phyloP scores from a whole-genome alignment of 2,113 vertebrate species.

The Hylia prasina region DNA sequence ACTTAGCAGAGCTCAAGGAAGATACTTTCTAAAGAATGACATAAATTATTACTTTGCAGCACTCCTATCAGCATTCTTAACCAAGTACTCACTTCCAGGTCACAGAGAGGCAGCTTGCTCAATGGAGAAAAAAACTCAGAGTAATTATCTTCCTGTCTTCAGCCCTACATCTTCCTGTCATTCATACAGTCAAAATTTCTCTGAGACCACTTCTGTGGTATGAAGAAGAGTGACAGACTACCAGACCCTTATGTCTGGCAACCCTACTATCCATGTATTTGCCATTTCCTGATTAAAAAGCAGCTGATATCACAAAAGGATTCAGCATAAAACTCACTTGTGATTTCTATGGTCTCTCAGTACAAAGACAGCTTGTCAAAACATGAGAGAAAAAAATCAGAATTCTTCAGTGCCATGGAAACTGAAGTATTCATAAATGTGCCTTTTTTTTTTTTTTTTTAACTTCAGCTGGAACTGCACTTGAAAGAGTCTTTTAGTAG shows the following conservation, averaged over 20 bases:
- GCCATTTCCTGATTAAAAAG: not conserved
- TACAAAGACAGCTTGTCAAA: not conserved
- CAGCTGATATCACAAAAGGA: not conserved
- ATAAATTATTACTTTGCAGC: not conserved
- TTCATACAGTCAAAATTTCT: not conserved
- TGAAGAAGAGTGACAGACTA: not conserved
- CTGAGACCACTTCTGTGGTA: not conserved
- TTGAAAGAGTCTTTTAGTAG: not conserved
- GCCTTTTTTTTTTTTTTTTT: not conserved
- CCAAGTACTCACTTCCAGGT: not conserved
- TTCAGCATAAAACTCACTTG: constrained; percentile 8
- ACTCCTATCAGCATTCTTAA: not conserved
- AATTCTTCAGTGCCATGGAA: constrained; percentile 39
- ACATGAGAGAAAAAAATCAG: not conserved
- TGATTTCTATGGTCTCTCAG: not conserved
- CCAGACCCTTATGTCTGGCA: not conserved
- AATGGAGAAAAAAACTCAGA: too few species aligned
- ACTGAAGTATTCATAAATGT: not conserved
- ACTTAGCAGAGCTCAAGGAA: not conserved
- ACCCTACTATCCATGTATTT: not conserved
- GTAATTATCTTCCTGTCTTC: not conserved
- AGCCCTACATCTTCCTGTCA: not conserved
- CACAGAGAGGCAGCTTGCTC: not conserved
- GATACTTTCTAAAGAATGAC: not conserved
- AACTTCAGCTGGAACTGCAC: not conserved